A percentile compares a stretch with the other conserved stretches of the same genome.
phyloP scores from a whole-genome alignment of 2,797 vertebrate species.

The Myripristis jacobus region DNA sequence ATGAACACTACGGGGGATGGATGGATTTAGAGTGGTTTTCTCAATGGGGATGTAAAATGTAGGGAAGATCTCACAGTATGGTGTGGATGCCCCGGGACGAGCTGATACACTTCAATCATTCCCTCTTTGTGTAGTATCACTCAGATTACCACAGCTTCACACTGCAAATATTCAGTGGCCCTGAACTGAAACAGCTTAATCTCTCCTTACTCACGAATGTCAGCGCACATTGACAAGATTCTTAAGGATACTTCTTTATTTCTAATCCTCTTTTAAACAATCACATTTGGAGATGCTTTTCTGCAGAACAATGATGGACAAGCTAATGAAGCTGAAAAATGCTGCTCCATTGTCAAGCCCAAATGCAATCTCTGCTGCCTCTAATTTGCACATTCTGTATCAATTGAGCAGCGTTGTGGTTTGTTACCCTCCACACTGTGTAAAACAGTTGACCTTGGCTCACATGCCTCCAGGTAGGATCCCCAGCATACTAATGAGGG shows the following conservation, averaged over 20 bases:
- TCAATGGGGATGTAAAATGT: conserved; percentile 59
- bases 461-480: conserved; percentile 74
- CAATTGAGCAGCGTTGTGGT: conserved; percentile 58
- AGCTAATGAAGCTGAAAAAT: conserved; percentile 58
- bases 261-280: conserved; percentile 69
- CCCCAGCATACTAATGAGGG: conserved; percentile 77
- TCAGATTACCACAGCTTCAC: conserved; percentile 62
- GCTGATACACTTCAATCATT: conserved; percentile 65
- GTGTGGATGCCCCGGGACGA: conserved; percentile 59
- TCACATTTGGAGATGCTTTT: conserved; percentile 46
- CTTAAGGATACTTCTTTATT: conserved; percentile 58
- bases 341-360: conserved; percentile 27
- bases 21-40: conserved; percentile 63
- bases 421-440: conserved; percentile 47
- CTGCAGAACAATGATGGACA: conserved; percentile 55
- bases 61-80: conserved; percentile 65
- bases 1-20: conserved; percentile 56
- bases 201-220: conserved; percentile 55
- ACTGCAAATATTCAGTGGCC: conserved; percentile 48
- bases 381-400: conserved; percentile 35
- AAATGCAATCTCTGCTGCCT: conserved; percentile 44
- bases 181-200: conserved; percentile 43
- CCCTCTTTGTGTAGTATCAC: conserved; percentile 53
- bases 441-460: conserved; percentile 80
- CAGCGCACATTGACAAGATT: conserved; percentile 51